These are phyloP conservation scores for Festucalex cinctus DNA, from an alignment of 2,113 vertebrate genomes.

Conservation along the genomic window DNA sequence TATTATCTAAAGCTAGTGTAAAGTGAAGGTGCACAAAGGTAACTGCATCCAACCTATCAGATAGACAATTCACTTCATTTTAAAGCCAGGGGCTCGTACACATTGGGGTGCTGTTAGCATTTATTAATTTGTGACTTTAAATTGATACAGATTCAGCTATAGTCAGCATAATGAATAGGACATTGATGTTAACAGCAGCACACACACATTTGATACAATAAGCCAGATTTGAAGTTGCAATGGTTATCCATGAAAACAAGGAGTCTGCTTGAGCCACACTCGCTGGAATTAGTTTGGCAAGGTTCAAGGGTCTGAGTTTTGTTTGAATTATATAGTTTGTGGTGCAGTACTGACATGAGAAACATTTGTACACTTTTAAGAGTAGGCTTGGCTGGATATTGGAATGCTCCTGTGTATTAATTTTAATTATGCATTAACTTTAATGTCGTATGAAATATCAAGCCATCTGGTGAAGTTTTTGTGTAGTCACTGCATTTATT, in stretches of 20 bases:
- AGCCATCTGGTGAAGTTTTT: neutral
- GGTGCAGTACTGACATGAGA: neutral
- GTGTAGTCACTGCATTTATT: neutral
- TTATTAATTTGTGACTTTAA: neutral
- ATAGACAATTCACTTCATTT: neutral
- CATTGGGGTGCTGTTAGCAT: neutral
- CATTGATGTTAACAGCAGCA: neutral
- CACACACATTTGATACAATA: neutral
- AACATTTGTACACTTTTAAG: neutral
- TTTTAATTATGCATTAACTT: neutral
- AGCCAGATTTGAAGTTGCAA: neutral
- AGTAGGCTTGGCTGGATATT: neutral
- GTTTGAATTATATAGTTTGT: neutral
- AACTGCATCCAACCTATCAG: neutral
- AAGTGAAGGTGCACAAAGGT: neutral
- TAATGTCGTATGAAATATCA: neutral
- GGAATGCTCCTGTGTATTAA: neutral
- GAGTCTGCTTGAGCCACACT: neutral
- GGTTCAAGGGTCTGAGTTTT: neutral
- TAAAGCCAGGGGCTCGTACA: neutral
- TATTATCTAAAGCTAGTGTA: neutral
- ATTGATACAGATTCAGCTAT: neutral
- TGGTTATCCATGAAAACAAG: neutral
- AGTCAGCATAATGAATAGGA: neutral
- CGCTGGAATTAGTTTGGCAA: neutral